Evolutionary conservation across 2,797 vertebrate genomes (phyloP), one percentile per base, ranked within the genome.

Genomic region (Saxicola maurus): DNA sequence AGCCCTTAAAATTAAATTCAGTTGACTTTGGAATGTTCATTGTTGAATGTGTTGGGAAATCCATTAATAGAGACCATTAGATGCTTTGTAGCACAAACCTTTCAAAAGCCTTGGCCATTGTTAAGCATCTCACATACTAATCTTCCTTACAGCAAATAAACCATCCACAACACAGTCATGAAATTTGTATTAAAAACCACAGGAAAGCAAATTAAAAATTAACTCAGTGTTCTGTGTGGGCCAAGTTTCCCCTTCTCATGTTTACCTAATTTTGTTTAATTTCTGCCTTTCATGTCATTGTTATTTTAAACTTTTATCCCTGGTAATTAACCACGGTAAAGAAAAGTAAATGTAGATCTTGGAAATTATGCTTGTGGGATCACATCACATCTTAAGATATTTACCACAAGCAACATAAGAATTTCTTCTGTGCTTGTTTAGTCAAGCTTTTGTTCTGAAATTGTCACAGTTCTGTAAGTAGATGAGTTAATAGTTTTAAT

Each of bases 301-400:
- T 86, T 94, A 86, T 86, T 60, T 90, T 91, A 92, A 90, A 91
- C 56, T 85, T 92, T 93, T 96, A 80, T 95, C 42, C 90, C 67
- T 89, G 38, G 49, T 95, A 94, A 94, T 93, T 93, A 94, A 82
- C 75, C 87, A 65, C 2, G 59, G 46, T 93, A 82, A 91, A 85
- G 86, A 86, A 91, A 93, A 94, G 45, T 92, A 87, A 93, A 90
- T 90, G 59, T 91, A 89, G 77, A 53, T 87, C 66, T 96, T 93
- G 62, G 87, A 95, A 93, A 55, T 76, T 6, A 30, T 64, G 27
- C 64, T 66, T 76, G 66, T 90, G 61, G 38, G 38, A 91, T 81
- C 59, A 53, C 75, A 52, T 75, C 68, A 48, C 43, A 49, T 90
- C 77, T 68, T 80, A 73, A 92, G 48, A 52, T 88, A 82, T 83